Conservation (phyloP, 2,113 vertebrate species). For the Gnathonemus echidnorhynchus region DNA sequence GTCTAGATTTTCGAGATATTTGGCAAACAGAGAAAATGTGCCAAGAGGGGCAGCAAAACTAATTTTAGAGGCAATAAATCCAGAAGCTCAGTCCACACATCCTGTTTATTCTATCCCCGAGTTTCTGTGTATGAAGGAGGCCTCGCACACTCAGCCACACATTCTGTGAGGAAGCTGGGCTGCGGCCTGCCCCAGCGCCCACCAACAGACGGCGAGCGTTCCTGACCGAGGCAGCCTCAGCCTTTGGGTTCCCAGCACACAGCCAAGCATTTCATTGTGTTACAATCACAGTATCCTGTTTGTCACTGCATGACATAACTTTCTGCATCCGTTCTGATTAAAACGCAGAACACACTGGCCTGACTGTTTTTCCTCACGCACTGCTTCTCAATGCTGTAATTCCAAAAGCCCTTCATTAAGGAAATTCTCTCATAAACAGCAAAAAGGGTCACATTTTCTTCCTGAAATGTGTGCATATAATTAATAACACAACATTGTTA, state of each 20-base stretch:
- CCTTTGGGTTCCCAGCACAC: conserved; percentile 51
- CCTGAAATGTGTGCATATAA: background rate
- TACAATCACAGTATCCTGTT: conserved; percentile 83
- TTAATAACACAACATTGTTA: background rate
- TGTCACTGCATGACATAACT: conserved; percentile 70
- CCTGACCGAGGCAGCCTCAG: conserved; percentile 35
- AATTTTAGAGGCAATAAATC: conserved; percentile 9
- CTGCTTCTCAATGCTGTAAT: conserved; percentile 17
- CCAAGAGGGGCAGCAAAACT: background rate
- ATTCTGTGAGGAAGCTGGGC: background rate
- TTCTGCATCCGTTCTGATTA: conserved; percentile 77
- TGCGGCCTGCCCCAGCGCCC: background rate
- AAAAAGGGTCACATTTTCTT: background rate
- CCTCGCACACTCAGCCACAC: background rate
- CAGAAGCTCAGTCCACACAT: background rate
- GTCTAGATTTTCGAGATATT: background rate
- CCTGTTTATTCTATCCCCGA: conserved; percentile 8
- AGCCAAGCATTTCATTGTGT: conserved; percentile 57
- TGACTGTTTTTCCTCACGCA: conserved; percentile 61
- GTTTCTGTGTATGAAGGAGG: background rate
- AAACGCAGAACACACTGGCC: conserved; percentile 50
- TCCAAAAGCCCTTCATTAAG: background rate
- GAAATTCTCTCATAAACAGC: conserved; percentile 11
- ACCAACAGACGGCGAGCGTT: background rate
- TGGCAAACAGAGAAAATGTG: background rate